Conservation (phyloP, 1,140 invertebrate species). For the Temnothorax longispinosus region DNA sequence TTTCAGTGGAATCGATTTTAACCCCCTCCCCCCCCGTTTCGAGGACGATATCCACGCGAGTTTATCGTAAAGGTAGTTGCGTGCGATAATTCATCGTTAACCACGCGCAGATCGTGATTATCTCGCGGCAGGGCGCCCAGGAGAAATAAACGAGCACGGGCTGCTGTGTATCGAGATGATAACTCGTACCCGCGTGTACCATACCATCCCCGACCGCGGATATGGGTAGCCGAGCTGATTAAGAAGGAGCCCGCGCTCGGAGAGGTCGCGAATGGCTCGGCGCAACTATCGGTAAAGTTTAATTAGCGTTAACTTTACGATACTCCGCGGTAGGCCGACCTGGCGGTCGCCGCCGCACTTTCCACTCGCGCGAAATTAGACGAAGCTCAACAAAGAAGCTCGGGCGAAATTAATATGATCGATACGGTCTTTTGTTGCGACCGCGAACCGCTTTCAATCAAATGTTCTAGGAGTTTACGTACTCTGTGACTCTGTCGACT, state of each 20-base stretch:
- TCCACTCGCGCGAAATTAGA: constrained; percentile 29
- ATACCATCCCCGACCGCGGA: constrained; percentile 51
- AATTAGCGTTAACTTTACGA: constrained; percentile 66
- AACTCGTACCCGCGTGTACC: constrained; percentile 57
- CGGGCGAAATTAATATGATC: constrained; percentile 32
- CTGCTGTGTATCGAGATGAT: constrained; percentile 55
- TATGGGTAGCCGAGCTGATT: constrained; percentile 45
- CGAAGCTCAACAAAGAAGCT: constrained; percentile 9
- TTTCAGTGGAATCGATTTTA: constrained; percentile 30
- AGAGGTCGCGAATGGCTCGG: constrained; percentile 44
- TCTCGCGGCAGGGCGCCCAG: constrained; percentile 39
- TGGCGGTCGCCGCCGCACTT: background rate
- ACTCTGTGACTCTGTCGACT: too few species aligned
- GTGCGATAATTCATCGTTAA: constrained; percentile 50
- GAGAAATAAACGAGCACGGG: constrained; percentile 46
- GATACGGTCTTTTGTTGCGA: background rate
- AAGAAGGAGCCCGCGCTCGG: constrained; percentile 42
- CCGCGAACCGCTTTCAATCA: too few species aligned
- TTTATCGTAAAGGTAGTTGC: constrained; percentile 20
- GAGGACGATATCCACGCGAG: constrained; percentile 8
- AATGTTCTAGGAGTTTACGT: too few species aligned
- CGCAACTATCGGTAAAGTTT: constrained; percentile 62
- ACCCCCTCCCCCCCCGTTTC: background rate
- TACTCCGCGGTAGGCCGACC: constrained; percentile 41
- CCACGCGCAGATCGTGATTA: constrained; percentile 46